Percentiles rank a stretch among this genome's conserved stretches.
Evolutionary conservation across 2,797 vertebrate genomes (phyloP).

Genomic region (Cyclopterus lumpus): DNA sequence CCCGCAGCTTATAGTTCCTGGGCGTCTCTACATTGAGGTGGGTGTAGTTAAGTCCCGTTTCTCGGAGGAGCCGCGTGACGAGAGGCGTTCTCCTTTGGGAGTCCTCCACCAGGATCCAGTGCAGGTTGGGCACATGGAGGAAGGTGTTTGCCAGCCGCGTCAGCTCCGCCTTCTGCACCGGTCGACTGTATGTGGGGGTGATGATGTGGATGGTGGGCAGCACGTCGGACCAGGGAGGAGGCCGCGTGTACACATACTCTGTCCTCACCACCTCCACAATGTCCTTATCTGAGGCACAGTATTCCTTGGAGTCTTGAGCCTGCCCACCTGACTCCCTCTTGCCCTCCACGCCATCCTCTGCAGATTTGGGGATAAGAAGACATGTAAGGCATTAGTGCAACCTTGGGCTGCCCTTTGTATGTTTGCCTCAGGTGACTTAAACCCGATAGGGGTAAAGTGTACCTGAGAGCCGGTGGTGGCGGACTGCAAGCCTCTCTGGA

Average conservation of each 20-base stretch:
- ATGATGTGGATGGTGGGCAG: slow-evolving; percentile 96
- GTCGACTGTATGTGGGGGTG: slow-evolving; percentile 97
- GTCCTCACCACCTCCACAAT: slow-evolving; percentile 99
- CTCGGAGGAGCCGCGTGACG: slow-evolving; percentile 91
- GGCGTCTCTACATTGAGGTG: slow-evolving; percentile 98
- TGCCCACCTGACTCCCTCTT: slow-evolving; percentile 85
- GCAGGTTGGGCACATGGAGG: slow-evolving; percentile 95
- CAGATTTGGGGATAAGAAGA: slow-evolving; percentile 72
- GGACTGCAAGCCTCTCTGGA: slow-evolving; percentile 87
- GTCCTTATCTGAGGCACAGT: slow-evolving; percentile 95
- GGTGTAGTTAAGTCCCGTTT: slow-evolving; percentile 97
- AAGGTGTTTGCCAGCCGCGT: slow-evolving; percentile 95
- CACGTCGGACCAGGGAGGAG: slow-evolving; percentile 95
- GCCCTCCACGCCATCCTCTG: slow-evolving; percentile 92
- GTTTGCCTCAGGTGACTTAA: slow-evolving; percentile 81
- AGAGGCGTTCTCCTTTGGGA: slow-evolving; percentile 91
- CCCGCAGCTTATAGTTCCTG: slow-evolving; percentile 95
- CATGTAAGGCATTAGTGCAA: slow-evolving; percentile 81
- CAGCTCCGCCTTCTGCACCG: slow-evolving; percentile 97
- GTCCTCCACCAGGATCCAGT: slow-evolving; percentile 99
- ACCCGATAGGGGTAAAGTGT: slow-evolving; percentile 82
- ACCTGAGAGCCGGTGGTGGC: slow-evolving; percentile 87
- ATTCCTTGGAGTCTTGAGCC: slow-evolving; percentile 93
- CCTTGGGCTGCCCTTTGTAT: slow-evolving; percentile 77
- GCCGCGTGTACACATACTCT: slow-evolving; percentile 96